Percentiles rank a stretch among this genome's conserved stretches.
These are phyloP conservation scores for Margarornis squamiger DNA, from an alignment of 2,797 vertebrate species.

Conservation along the genomic window DNA sequence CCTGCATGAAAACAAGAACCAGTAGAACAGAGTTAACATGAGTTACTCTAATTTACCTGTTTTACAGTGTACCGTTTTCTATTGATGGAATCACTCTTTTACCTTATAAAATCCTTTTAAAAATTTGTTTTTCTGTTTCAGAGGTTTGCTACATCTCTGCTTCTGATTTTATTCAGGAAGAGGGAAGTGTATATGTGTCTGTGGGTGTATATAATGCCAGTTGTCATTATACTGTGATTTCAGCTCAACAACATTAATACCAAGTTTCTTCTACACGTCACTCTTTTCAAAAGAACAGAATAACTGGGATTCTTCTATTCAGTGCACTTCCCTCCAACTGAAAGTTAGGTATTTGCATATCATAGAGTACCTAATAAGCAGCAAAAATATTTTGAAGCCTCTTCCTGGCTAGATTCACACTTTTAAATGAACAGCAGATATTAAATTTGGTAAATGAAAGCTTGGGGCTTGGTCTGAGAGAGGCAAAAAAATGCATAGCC, in stretches of 20 bases:
- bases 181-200: neutral
- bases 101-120: neutral
- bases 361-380: neutral
- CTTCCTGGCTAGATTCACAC: neutral
- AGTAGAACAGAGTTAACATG: neutral
- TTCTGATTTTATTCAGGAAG: neutral
- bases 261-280: neutral
- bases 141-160: neutral
- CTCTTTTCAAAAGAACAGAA: neutral
- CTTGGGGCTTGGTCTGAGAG: neutral
- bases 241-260: neutral
- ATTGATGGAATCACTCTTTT: neutral
- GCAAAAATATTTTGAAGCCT: neutral
- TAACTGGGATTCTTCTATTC: neutral
- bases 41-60: neutral
- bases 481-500: neutral
- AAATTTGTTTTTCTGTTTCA: neutral
- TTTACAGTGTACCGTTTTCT: neutral
- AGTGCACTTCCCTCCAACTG: neutral
- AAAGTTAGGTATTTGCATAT: neutral
- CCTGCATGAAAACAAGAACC: slow-evolving; percentile 62
- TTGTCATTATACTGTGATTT: neutral
- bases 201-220: neutral
- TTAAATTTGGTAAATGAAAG: neutral
- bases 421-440: neutral